Base-by-base conservation (phyloP, 2,797 vertebrate genomes). In the Cirrhinus mrigala region DNA sequence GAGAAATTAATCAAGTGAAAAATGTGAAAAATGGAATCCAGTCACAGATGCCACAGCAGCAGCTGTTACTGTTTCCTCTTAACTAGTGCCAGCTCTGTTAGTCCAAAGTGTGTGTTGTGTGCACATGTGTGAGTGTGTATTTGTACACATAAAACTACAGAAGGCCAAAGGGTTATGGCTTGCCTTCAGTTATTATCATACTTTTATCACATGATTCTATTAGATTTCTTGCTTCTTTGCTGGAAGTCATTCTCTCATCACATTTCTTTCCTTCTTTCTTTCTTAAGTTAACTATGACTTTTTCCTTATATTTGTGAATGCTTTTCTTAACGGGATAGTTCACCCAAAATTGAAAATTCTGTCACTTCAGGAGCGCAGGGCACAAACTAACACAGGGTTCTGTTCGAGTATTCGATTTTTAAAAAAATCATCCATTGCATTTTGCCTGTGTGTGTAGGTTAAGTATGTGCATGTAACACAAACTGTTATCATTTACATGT, bases 161-260 rank as follows among this genome's bases (percentile, higher is more conserved):
- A 82, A 37, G 86, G 85, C 90, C 90, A 92, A 5, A 52, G 89
- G 91, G 91, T 89, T 37, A 82, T 80, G 82, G 76, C 85, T 70
- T 69, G 83, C 79, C 89, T 87, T 87, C 85, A 73, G 87, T 86
- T 89, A 86, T 83, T 87, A 89, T 86, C 84, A 89, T 90, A 54
- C 20, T 86, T 91, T 87, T 85, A 83, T 84, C 27, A 81, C 24
- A 68, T 27, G 18, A 29, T 69, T 87, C 74, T 87, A 58, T 85
- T 79, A 74, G 50, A 54, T 85, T 89, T 68, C 33, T 75, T 52
- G 70, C 58, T 29, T 68, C 58, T 44, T 80, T 69, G 71, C 15
- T 83, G n/a, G 71, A 58, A 44, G 33, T 58, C n/a, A 80, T 77
- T 85, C 37, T 58, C 70, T 75, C 58, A 10, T 54, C 12, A 40